phyloP scores from a whole-genome alignment of 2,888 invertebrate genomes.

The Amphiduros pacificus region DNA sequence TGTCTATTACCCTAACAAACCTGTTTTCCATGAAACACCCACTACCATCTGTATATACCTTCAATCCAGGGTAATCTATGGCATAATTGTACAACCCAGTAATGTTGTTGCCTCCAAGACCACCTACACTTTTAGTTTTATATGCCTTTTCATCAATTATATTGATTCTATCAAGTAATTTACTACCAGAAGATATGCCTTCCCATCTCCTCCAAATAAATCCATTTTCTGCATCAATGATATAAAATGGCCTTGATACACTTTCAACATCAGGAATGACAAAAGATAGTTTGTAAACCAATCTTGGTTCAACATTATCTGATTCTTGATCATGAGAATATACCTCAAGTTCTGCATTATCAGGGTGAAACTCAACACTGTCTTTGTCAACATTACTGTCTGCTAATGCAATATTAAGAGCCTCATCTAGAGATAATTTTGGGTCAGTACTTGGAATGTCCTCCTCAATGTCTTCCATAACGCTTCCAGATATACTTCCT shows the following conservation, averaged over 20 bases:
- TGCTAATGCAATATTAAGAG: background rate
- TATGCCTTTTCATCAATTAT: too few species aligned
- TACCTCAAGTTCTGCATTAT: background rate
- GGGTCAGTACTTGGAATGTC: background rate
- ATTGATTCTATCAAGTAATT: too few species aligned
- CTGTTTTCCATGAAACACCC: too few species aligned
- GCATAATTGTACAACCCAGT: too few species aligned
- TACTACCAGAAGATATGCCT: too few species aligned
- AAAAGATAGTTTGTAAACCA: slow-evolving; percentile 8
- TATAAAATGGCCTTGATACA: slow-evolving; percentile 2
- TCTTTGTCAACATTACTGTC: background rate
- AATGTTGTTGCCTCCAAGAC: too few species aligned
- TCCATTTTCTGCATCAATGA: slow-evolving; percentile 8
- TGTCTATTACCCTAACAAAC: too few species aligned
- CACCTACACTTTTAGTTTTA: too few species aligned
- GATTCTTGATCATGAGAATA: slow-evolving; percentile 29
- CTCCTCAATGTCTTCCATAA: slow-evolving; percentile 9
- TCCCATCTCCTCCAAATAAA: slow-evolving; percentile 5
- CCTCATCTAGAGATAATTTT: background rate
- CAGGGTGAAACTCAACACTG: background rate
- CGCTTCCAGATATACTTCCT: slow-evolving; percentile 28
- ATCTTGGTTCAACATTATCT: background rate
- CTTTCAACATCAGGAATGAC: background rate
- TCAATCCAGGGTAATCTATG: too few species aligned
- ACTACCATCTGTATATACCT: too few species aligned